Evolutionary conservation across 2,888 invertebrate species (phyloP).

Genomic region (Agrotis puta): DNA sequence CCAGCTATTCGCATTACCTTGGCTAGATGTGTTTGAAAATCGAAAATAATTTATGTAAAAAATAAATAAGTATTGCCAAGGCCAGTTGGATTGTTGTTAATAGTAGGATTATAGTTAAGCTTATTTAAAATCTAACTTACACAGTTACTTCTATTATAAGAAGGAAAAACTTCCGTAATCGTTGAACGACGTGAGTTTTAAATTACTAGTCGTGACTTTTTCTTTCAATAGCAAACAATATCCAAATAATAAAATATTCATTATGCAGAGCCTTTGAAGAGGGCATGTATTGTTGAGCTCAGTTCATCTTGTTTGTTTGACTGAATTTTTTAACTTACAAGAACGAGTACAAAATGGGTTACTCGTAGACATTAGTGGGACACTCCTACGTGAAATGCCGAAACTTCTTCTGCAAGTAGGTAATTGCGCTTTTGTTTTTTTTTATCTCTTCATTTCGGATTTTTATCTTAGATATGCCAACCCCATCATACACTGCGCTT

Average conservation of each 20-base stretch:
- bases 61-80: background rate
- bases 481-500: no score
- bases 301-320: slow-evolving; percentile 22
- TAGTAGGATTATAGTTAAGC: background rate
- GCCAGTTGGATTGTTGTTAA: background rate
- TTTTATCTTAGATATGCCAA: no score
- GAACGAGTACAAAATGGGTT: background rate
- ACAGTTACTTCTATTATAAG: slow-evolving; percentile 5
- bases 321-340: background rate
- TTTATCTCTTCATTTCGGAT: no score
- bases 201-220: slow-evolving; percentile 35
- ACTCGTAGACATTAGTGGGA: background rate
- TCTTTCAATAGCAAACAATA: slow-evolving; percentile 42
- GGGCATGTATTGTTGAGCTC: slow-evolving; percentile 26
- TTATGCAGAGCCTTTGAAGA: slow-evolving; percentile 26
- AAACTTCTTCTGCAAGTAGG: slow-evolving; percentile 1
- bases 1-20: background rate
- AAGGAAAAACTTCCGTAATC: slow-evolving; percentile 21
- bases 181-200: slow-evolving; percentile 10
- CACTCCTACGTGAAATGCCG: background rate
- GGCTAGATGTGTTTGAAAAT: background rate
- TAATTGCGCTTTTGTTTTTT: background rate
- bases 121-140: slow-evolving; percentile 6
- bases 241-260: slow-evolving; percentile 25
- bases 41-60: background rate